Conservation (phyloP, 1,140 invertebrate genomes). For the Euwallacea similis region DNA sequence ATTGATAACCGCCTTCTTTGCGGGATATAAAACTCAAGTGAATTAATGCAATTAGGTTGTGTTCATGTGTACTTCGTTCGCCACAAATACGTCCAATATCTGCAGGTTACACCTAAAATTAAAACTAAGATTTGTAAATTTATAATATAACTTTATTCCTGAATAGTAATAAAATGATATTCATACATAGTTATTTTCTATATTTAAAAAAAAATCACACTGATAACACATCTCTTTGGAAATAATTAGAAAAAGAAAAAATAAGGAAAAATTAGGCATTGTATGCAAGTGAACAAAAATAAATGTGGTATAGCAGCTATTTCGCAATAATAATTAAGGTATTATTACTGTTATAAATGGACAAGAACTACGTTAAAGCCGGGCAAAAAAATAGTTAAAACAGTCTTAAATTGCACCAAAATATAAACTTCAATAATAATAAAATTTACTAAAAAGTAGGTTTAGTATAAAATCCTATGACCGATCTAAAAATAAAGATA, state of each 20-base stretch:
- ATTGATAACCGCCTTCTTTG: no score
- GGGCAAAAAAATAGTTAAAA: conserved; percentile 33
- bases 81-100: no score
- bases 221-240: conserved; percentile 51
- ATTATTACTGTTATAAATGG: conserved; percentile 17
- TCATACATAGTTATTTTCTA: conserved; percentile 47
- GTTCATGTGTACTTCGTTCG: no score
- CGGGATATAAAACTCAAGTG: no score
- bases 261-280: conserved; percentile 27
- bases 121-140: not conserved
- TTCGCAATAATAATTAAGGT: conserved; percentile 18
- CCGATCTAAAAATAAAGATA: conserved; percentile 37
- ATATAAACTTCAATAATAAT: conserved; percentile 32
- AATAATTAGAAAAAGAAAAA: conserved; percentile 48
- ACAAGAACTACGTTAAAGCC: not conserved
- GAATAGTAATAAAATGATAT: conserved; percentile 50
- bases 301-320: conserved; percentile 23
- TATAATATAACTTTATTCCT: conserved; percentile 44
- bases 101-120: no score
- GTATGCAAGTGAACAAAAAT: conserved; percentile 37
- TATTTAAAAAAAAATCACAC: conserved; percentile 50
- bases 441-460: conserved; percentile 25
- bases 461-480: conserved; percentile 41
- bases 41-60: no score
- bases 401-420: conserved; percentile 46